Conservation (phyloP, 2,797 vertebrate genomes). For the Sparidentex hasta region DNA sequence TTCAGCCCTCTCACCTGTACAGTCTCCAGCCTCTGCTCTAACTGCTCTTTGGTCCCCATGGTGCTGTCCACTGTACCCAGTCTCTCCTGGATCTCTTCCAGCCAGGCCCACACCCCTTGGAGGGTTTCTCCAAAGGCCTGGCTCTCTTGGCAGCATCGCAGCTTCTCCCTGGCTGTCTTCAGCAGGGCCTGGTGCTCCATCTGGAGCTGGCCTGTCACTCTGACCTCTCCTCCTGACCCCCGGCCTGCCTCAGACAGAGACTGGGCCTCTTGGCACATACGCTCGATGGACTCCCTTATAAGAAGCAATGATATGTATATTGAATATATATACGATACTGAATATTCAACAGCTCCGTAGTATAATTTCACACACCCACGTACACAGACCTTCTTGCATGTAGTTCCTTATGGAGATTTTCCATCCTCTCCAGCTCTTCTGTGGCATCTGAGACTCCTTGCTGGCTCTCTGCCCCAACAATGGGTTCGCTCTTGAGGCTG, state of each 20-base stretch:
- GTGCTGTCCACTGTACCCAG: slow-evolving; percentile 90
- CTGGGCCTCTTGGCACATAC: slow-evolving; percentile 90
- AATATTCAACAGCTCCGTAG: slow-evolving; percentile 15
- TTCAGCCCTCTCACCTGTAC: slow-evolving; percentile 89
- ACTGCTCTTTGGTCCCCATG: slow-evolving; percentile 89
- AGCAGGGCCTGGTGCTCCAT: slow-evolving; percentile 90
- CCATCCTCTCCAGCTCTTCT: slow-evolving; percentile 91
- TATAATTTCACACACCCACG: slow-evolving; percentile 21
- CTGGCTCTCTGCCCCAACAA: slow-evolving; percentile 85
- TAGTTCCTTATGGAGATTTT: slow-evolving; percentile 92
- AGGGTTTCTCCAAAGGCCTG: slow-evolving; percentile 92
- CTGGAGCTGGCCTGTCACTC: slow-evolving; percentile 88
- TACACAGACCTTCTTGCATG: slow-evolving; percentile 88
- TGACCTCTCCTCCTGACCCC: slow-evolving; percentile 88
- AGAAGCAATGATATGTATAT: slow-evolving; percentile 20
- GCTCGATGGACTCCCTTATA: slow-evolving; percentile 91
- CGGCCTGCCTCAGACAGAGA: slow-evolving; percentile 89
- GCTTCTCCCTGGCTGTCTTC: slow-evolving; percentile 88
- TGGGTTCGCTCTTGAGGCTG: slow-evolving; percentile 87
- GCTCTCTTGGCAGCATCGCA: slow-evolving; percentile 91
- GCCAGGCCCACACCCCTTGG: slow-evolving; percentile 92
- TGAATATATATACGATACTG: background rate
- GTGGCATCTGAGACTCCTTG: slow-evolving; percentile 88
- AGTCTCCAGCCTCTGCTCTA: slow-evolving; percentile 90
- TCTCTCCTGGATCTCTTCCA: slow-evolving; percentile 90